These are phyloP conservation scores for Sebastolobus altivelis DNA, from an alignment of 2,797 vertebrate genomes.

Conservation along the genomic window DNA sequence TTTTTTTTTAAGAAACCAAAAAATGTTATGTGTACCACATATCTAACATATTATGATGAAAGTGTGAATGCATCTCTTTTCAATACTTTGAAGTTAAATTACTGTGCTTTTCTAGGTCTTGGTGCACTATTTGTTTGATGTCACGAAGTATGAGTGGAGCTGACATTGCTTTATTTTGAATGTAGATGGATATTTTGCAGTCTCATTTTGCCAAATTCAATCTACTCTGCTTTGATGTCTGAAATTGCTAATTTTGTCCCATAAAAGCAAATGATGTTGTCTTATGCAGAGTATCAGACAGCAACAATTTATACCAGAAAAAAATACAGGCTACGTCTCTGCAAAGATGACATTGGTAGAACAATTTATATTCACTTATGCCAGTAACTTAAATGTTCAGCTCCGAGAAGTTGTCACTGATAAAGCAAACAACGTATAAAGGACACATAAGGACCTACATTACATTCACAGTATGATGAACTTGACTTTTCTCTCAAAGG, in stretches of 20 bases:
- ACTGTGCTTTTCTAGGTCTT: constrained; percentile 57
- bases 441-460: neutral
- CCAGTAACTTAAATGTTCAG: constrained; percentile 1
- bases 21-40: neutral
- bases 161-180: constrained; percentile 68
- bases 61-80: constrained; percentile 56
- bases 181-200: constrained; percentile 64
- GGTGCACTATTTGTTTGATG: constrained; percentile 73
- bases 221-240: constrained; percentile 80
- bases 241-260: constrained; percentile 71
- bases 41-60: constrained; percentile 44
- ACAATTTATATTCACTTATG: constrained; percentile 13
- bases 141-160: constrained; percentile 56
- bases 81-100: constrained; percentile 75
- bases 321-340: constrained; percentile 2
- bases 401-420: neutral
- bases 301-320: constrained; percentile 11
- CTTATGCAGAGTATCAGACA: constrained; percentile 26
- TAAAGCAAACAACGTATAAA: neutral
- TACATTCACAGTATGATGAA: constrained; percentile 9
- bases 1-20: constrained; percentile 8
- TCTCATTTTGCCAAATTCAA: constrained; percentile 71
- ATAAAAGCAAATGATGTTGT: constrained; percentile 63
- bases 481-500: constrained; percentile 27
- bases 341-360: constrained; percentile 11